phyloP scores from a whole-genome alignment of 2,888 invertebrate genomes.

The Clusia tigrina region DNA sequence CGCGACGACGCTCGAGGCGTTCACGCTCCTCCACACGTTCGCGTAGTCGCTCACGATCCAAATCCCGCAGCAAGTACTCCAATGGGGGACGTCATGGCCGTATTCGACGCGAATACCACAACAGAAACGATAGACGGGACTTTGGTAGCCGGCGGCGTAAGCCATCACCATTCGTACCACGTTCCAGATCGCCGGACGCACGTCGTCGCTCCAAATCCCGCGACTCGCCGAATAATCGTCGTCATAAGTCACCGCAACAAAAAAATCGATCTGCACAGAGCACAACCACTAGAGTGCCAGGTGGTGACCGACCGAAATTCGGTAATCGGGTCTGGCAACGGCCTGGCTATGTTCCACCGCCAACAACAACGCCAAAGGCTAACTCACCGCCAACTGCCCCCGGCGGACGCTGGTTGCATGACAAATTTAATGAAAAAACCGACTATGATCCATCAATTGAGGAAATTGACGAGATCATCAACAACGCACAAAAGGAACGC shows the following conservation, averaged over 20 bases:
- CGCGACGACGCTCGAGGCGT: constrained; percentile 19
- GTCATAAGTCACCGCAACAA: constrained; percentile 67
- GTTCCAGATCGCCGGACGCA: constrained; percentile 38
- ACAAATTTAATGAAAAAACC: constrained; percentile 57
- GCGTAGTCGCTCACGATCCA: constrained; percentile 40
- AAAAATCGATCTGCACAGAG: constrained; percentile 73
- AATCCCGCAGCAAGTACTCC: constrained; percentile 39
- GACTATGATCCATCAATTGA: constrained; percentile 65
- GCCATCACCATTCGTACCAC: constrained; percentile 66
- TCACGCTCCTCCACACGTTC: constrained; percentile 54
- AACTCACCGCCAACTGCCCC: no score
- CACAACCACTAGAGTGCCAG: constrained; percentile 62
- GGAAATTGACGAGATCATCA: constrained; percentile 69
- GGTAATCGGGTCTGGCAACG: constrained; percentile 50
- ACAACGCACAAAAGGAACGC: constrained; percentile 68
- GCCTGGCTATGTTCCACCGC: constrained; percentile 30
- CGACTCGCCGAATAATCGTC: constrained; percentile 63
- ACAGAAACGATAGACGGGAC: constrained; percentile 35
- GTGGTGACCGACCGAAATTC: constrained; percentile 28
- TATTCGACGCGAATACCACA: constrained; percentile 28
- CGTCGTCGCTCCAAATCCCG: constrained; percentile 49
- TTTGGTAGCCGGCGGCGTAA: constrained; percentile 67
- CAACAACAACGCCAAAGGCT: neutral
- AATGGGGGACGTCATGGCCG: constrained; percentile 64
- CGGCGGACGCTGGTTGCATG: constrained; percentile 67